Base-by-base conservation (phyloP, 2,113 vertebrate genomes). In the Sakesphorus luctuosus region DNA sequence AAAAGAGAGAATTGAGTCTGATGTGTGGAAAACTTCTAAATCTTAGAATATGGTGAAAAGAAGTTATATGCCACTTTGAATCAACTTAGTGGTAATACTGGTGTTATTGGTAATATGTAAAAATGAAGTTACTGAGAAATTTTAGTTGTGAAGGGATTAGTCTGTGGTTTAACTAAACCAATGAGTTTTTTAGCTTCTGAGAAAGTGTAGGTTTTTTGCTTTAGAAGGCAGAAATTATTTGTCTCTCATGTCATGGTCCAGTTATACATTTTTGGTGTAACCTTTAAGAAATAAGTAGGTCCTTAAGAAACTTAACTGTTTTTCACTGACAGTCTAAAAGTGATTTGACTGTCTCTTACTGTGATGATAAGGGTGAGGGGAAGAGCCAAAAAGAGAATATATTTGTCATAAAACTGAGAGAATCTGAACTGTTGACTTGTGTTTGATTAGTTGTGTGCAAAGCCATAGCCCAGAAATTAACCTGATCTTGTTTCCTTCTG, bases 361-460 rank as follows among this genome's bases (percentile, higher is more conserved):
- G 12, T 81, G 36, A 50, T 63, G 36, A 38, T 69, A 55, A n/a
- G 0, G 8, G 6, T 3, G 36, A n/a, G 9, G 3, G 4, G 11
- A 73, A 47, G 31, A 69, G 31, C 31, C 19, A 11, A 83, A 90
- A 84, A 31, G 18, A 88, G 16, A 63, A 73, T 15, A 2, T 76
- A 24, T 65, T 82, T 59, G 12, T 83, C 15, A 5, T 58, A 56
- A 63, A 90, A 65, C 3, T 1, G 25, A 47, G 63, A 68, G 23
- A 84, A 74, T 72, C 68, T 75, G 14, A 85, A 63, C 35, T 50
- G 10, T 17, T 69, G n/a, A 31, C 4, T 82, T 68, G 3, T 5
- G 35, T 66, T 13, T 63, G 12, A n/a, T 23, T 35, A 47, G 28
- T 35, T 71, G n/a, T 63, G 13, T 68, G 17, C 47, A 52, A 87